A percentile compares a stretch with the other conserved stretches of the same genome.
Evolutionary conservation across 1,140 invertebrate genomes (phyloP).

Genomic region (Cyclargus thomasi): DNA sequence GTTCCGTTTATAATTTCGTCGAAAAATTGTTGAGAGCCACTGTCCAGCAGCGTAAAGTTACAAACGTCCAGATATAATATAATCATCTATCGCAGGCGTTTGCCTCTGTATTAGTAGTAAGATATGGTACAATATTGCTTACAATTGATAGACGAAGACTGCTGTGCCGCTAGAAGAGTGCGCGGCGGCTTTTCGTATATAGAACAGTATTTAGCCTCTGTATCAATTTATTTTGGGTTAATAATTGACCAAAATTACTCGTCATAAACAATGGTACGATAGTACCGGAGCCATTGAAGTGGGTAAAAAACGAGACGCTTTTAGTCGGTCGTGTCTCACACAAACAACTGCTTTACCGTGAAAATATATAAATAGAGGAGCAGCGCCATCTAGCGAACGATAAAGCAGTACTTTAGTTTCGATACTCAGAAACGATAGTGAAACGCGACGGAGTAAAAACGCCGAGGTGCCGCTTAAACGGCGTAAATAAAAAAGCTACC

Average conservation of each 20-base stretch:
- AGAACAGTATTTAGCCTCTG: background rate
- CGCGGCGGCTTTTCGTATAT: background rate
- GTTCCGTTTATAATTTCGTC: background rate
- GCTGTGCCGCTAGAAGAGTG: background rate
- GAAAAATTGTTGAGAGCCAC: background rate
- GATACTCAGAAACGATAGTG: background rate
- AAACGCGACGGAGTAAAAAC: background rate
- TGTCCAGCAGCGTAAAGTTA: constrained; percentile 7
- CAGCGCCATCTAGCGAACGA: background rate
- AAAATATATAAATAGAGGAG: background rate
- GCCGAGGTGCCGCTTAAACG: background rate
- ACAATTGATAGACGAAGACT: constrained; percentile 14
- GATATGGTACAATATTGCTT: constrained; percentile 21
- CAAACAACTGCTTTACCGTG: background rate
- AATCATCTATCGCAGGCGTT: constrained; percentile 14
- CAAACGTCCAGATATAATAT: constrained; percentile 9
- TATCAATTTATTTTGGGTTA: background rate
- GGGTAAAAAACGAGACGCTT: background rate
- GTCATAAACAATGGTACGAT: background rate
- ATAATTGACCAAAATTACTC: background rate
- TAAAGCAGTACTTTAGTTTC: background rate
- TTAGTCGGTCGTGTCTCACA: background rate
- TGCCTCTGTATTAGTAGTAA: constrained; percentile 9
- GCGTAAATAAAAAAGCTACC: constrained; percentile 19
- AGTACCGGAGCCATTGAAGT: background rate